phyloP scores from a whole-genome alignment of 2,113 vertebrate species.

The Sprattus sprattus region DNA sequence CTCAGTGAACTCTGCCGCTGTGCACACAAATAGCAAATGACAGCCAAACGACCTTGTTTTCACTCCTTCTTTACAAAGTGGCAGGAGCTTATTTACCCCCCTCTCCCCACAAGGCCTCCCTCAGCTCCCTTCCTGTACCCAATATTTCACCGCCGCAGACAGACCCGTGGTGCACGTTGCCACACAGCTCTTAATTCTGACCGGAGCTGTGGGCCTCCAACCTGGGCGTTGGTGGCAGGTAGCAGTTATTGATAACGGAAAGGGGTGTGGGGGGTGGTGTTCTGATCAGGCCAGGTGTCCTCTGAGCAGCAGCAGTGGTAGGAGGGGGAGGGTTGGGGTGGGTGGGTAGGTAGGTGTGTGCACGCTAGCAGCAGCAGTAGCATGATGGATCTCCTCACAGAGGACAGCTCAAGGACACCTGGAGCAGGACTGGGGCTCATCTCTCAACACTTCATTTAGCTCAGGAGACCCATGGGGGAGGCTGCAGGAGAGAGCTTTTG shows the following conservation, averaged over 20 bases:
- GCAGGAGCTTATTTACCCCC: background rate
- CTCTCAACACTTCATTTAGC: slow-evolving; percentile 16
- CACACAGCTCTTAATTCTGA: background rate
- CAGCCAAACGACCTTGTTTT: slow-evolving; percentile 2
- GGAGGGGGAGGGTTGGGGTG: background rate
- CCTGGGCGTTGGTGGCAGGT: slow-evolving; percentile 3
- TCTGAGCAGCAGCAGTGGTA: background rate
- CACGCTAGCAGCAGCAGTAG: background rate
- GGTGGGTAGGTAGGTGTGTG: background rate
- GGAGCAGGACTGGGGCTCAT: background rate
- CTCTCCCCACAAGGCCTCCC: background rate
- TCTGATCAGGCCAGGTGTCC: background rate
- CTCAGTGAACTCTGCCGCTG: background rate
- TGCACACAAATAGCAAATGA: slow-evolving; percentile 4
- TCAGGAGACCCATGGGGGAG: background rate
- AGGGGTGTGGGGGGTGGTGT: too few relatives aligned
- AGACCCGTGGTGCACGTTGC: background rate
- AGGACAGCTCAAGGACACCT: background rate
- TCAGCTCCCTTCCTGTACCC: background rate
- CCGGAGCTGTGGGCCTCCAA: background rate
- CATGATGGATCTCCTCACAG: background rate
- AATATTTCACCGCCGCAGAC: background rate
- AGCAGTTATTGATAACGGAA: slow-evolving; percentile 29
- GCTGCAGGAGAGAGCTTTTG: background rate
- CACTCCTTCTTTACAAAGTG: background rate